Evolutionary conservation across 2,113 vertebrate species (phyloP).

Genomic region (Oplegnathus fasciatus): DNA sequence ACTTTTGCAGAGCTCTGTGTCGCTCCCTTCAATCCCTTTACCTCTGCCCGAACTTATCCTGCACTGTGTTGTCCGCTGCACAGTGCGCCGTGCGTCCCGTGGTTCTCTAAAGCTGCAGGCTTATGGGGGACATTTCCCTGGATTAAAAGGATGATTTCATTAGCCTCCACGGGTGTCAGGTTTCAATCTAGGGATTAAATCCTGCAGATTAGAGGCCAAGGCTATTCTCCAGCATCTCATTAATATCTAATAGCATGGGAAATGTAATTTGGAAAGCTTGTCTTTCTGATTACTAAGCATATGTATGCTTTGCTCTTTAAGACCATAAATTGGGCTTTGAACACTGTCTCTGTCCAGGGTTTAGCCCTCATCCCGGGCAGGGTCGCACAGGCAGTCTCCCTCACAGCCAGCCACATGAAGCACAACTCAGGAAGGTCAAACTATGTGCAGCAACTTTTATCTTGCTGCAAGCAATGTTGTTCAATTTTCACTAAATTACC

Average conservation of each 20-base stretch:
- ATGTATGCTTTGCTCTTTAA: slow-evolving; percentile 81
- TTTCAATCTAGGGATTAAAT: slow-evolving; percentile 87
- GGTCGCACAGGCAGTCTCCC: slow-evolving; percentile 29
- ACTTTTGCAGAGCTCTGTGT: slow-evolving; percentile 3
- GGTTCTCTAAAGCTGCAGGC: slow-evolving; percentile 75
- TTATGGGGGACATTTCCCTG: slow-evolving; percentile 80
- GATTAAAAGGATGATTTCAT: slow-evolving; percentile 87
- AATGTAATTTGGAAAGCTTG: slow-evolving; percentile 81
- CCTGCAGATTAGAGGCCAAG: slow-evolving; percentile 81
- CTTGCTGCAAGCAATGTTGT: slow-evolving; percentile 45
- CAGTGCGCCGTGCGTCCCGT: slow-evolving; percentile 43
- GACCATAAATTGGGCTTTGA: slow-evolving; percentile 76
- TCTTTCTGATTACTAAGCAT: slow-evolving; percentile 82
- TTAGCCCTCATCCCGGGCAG: slow-evolving; percentile 54
- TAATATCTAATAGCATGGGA: slow-evolving; percentile 84
- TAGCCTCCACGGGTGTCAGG: slow-evolving; percentile 84
- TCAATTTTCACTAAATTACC: slow-evolving; percentile 32
- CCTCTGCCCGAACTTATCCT: slow-evolving; percentile 46
- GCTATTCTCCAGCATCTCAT: slow-evolving; percentile 84
- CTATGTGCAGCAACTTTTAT: slow-evolving; percentile 54
- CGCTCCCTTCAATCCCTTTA: slow-evolving; percentile 1
- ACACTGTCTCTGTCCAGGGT: slow-evolving; percentile 70
- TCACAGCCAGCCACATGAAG: slow-evolving; percentile 20
- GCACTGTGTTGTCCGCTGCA: slow-evolving; percentile 51
- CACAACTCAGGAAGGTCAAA: slow-evolving; percentile 66